phyloP scores from a whole-genome alignment of 2,113 vertebrate genomes.

The Neogobius melanostomus region DNA sequence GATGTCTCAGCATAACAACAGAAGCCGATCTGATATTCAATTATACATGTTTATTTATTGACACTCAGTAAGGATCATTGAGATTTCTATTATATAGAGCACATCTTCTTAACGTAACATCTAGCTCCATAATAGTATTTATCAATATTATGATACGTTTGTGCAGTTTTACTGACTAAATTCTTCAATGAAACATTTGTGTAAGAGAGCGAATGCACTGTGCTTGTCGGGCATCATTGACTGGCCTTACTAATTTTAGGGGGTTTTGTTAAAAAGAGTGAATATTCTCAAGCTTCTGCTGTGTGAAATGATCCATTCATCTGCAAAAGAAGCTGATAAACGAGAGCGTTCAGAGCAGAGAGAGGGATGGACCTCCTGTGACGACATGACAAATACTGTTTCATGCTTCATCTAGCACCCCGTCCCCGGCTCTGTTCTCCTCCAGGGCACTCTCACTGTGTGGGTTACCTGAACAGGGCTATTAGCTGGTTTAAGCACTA shows the following conservation, averaged over 20 bases:
- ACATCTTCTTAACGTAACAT: no score
- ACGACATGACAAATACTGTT: conserved; percentile 71
- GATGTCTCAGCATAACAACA: no score
- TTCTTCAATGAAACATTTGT: conserved; percentile 23
- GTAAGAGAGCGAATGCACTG: conserved; percentile 32
- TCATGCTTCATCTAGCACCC: conserved; percentile 61
- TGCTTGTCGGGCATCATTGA: conserved; percentile 34
- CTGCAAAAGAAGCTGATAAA: conserved; percentile 37
- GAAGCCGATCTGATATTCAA: no score
- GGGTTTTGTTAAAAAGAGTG: conserved; percentile 15
- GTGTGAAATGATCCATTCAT: conserved; percentile 53
- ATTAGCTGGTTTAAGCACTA: not conserved
- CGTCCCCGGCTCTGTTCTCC: conserved; percentile 8
- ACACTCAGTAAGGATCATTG: no score
- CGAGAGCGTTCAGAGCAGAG: conserved; percentile 29
- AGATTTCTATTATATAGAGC: no score
- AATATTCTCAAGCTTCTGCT: conserved; percentile 38
- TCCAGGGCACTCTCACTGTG: no score
- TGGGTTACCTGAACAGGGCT: not conserved
- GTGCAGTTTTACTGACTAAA: conserved; percentile 33
- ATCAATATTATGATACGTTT: no score
- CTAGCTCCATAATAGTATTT: no score
- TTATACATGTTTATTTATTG: no score
- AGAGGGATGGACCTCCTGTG: conserved; percentile 58
- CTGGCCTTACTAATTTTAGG: conserved; percentile 32